Base-by-base conservation (phyloP, 1,140 invertebrate genomes). In the Sitodiplosis mosellana region DNA sequence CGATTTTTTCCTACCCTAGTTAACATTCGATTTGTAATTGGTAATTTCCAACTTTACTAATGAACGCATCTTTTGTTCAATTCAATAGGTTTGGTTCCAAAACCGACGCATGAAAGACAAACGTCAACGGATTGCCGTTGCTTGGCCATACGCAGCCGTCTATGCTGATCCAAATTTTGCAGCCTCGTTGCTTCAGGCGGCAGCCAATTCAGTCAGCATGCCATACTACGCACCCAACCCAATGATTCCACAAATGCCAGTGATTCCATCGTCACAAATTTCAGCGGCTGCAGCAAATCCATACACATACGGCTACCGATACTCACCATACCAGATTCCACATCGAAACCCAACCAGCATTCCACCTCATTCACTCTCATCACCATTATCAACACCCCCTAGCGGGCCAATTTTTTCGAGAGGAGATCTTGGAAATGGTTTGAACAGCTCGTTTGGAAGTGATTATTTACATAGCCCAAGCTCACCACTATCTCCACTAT, bases 81-180 rank as follows among this genome's bases (percentile, higher is more conserved):
- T 43, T 43, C 4, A 4, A 21, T 68, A 92, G 88, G 91, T 98
- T 2, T 98, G 94, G 94, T 98, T 98, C 61, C 94, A 98, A 75
- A 98, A 98, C 58, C 76, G 94, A 12, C 73, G 94, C n/a, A 98
- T 98, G 94, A 98, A 98, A 61, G 91, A 97, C 68, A 98, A 97
- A 57, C 73, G 93, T 0, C 92, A 98, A 61, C 67, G 89, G 8
- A 81, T 95, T 65, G 86, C 91, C 0, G 76, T 96, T 45, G 79
- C 87, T 0, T 96, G 92, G 92, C 91, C 93, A 0, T 92, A 94
- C 62, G 80, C 83, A 0, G 83, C 86, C 0, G 86, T 94, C 21
- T 94, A 93, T 68, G 80, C 85, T 2, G 91, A 96, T 57, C 90
- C 90, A 4, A 76, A 86, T 1, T 77, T 96, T 50, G 88, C 90